These are phyloP conservation scores for Vollenhovia emeryi DNA, from an alignment of 1,140 invertebrate species.

Conservation along the genomic window DNA sequence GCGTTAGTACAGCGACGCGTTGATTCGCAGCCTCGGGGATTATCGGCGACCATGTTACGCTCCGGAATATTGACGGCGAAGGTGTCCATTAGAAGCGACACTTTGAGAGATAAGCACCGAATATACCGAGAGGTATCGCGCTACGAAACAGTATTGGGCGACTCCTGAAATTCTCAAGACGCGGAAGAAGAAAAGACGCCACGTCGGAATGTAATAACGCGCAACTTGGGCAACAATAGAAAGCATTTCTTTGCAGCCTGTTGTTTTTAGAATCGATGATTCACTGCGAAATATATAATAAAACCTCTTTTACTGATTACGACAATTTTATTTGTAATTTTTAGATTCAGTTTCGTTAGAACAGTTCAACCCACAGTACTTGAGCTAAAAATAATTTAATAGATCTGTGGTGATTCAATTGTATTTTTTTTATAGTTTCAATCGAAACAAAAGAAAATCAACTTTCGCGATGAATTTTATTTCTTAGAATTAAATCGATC, in stretches of 20 bases:
- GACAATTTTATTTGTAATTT: not conserved
- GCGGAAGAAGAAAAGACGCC: not conserved
- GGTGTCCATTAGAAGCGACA: slow-evolving; percentile 30
- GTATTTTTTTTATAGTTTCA: not conserved
- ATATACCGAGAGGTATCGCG: not conserved
- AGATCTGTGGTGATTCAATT: not conserved
- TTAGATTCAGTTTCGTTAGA: not conserved
- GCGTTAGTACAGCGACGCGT: slow-evolving; percentile 24
- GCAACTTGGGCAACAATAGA: not conserved
- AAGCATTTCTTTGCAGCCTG: not conserved
- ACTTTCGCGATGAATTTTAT: not conserved
- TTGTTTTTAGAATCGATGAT: not conserved
- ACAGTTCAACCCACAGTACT: not conserved
- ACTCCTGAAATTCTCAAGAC: not conserved
- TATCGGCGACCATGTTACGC: slow-evolving; percentile 24
- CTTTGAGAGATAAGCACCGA: not conserved
- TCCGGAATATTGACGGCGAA: slow-evolving; percentile 44
- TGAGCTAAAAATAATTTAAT: not conserved
- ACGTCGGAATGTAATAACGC: not conserved
- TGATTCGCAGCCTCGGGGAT: slow-evolving; percentile 54
- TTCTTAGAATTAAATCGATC: not conserved
- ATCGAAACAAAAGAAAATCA: not conserved
- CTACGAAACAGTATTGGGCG: not conserved
- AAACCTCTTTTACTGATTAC: not conserved
- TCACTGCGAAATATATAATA: not conserved